Base-by-base conservation (phyloP, 1,140 invertebrate species). In the Agrypnia vestita region DNA sequence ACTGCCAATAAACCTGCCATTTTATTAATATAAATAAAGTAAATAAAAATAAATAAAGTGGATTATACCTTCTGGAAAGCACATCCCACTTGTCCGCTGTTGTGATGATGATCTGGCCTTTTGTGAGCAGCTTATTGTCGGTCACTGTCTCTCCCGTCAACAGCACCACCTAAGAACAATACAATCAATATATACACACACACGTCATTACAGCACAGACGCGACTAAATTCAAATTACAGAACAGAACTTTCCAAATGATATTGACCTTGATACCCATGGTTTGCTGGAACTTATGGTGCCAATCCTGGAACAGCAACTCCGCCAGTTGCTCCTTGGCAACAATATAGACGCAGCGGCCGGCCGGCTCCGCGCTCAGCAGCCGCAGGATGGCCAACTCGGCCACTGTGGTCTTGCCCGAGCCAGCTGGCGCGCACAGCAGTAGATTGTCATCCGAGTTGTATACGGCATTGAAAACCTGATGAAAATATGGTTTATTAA, bases 71-170 rank as follows among this genome's bases (percentile, higher is more conserved):
- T 79, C 99, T 91, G 0, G 98, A 99, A 0, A 99, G 88, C 9
- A 99, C 96, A 88, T 99, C 98, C 99, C 99, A 99, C 84, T 99
- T 98, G 84, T 99, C 98, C 1, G 98, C 97, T 0, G 98, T 99
- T 13, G 96, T 96, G 72, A 99, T 95, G 8, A 99, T 95, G 21
- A 99, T 94, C 88, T 99, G 96, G 15, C 96, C 98, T 86, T 97
- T 96, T 25, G 95, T 95, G 1, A 97, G 87, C 0, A 98, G 86
- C 85, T 99, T 99, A 76, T 99, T 91, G 90, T 99, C 99, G 0
- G 97, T 98, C 0, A 97, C 96, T 0, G 98, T 99, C 90, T 99
- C 98, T 0, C 99, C 99, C 0, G 98, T 99, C n/a, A 99, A 85
- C 13, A 97, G 89, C 0, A 99, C 97, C 0, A 97, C 91, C 89